Base-by-base conservation (phyloP, 2,888 invertebrate genomes). In the Tinea semifulvella region DNA sequence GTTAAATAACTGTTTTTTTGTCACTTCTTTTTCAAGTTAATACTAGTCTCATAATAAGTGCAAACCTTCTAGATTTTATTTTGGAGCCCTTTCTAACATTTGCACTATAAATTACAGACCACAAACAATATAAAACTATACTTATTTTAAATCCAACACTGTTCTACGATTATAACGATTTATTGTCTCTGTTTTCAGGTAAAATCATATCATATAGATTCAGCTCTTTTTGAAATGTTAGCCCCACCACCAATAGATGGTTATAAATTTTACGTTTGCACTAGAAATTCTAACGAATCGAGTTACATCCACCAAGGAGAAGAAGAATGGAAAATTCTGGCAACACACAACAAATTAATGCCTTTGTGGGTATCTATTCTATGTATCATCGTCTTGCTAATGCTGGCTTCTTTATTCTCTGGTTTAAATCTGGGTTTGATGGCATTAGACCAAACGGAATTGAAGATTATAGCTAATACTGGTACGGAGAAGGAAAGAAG, bases 391-490 rank as follows among this genome's bases (percentile, higher is more conserved):
- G 67, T 79, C 0, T 89, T 98, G 38, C 83, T 99, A 16, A 72
- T 85, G 53, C 87, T 98, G 55, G 99, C 98, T 0, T 95, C 97
- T 0, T 81, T 99, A 1, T 99, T 99, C 77, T 98, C 98, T 47
- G 99, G 99, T 1, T 82, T 99, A 6, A 99, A 99, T 69, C 84
- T 99, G 42, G 94, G 99, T 36, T 82, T 99, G 10, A 97, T 99
- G 98, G 90, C 98, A 0, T 72, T 99, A 57, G 97, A 98, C 62
- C 87, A 92, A 56, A 98, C 97, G 0, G 98, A 98, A 64, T 67
- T 98, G 61, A 94, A 94, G 82, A 96, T 98, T 56, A 88, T 98
- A 45, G 90, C 92, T 50, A 96, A 95, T 63, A 96, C 96, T 18
- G 98, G 97, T 0, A 92, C 94, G 0, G 90, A 91, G 22, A 79